Conservation (phyloP, 2,797 vertebrate species). For the Pseudomugil tenellus region DNA sequence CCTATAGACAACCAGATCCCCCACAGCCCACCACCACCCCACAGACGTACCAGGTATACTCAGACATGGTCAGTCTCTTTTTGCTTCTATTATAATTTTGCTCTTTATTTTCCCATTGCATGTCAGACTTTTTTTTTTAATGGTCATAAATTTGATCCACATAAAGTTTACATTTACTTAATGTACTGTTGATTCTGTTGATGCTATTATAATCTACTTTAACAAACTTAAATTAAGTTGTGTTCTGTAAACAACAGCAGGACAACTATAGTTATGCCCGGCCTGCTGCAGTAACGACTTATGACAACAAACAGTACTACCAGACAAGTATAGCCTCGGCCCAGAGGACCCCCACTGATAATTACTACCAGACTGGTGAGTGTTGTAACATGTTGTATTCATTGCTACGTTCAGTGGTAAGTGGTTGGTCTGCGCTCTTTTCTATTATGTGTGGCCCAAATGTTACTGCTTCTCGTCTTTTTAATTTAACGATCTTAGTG, state of each 20-base stretch:
- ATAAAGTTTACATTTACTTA: background rate
- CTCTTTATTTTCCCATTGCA: slow-evolving; percentile 8
- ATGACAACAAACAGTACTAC: slow-evolving; percentile 79
- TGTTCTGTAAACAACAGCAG: slow-evolving; percentile 54
- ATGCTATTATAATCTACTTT: background rate
- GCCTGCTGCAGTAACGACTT: slow-evolving; percentile 65
- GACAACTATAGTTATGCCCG: slow-evolving; percentile 76
- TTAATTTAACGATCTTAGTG: background rate
- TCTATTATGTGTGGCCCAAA: background rate
- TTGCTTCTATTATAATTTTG: slow-evolving; percentile 40
- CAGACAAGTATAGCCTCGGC: slow-evolving; percentile 73
- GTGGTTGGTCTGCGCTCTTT: background rate
- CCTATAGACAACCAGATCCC: slow-evolving; percentile 73
- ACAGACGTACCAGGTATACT: slow-evolving; percentile 84
- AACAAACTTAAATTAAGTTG: slow-evolving; percentile 4
- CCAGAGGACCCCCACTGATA: slow-evolving; percentile 69
- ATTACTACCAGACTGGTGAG: slow-evolving; percentile 80
- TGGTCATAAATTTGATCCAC: slow-evolving; percentile 4
- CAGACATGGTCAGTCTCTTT: slow-evolving; percentile 76
- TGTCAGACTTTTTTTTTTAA: slow-evolving; percentile 7
- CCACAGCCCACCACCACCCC: slow-evolving; percentile 81
- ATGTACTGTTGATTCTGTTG: background rate
- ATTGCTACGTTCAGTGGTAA: background rate
- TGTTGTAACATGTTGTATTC: background rate
- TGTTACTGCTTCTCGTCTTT: background rate